Conservation (phyloP, 2,888 invertebrate species). For the Nymphalis urticae region DNA sequence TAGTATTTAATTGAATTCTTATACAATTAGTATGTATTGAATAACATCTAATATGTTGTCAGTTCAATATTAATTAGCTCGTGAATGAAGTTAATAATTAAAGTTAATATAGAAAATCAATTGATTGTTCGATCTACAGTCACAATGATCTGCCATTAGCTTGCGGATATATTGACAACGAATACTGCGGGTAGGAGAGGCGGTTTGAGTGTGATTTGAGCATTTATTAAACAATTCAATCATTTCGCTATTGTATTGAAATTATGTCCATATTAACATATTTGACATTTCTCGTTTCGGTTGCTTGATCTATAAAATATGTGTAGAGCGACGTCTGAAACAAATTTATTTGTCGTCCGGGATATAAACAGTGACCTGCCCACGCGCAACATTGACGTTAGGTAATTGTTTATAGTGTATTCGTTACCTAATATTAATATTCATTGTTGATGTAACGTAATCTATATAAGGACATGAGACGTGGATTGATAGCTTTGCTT, state of each 20-base stretch:
- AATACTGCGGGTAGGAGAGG: too few species aligned
- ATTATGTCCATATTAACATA: conserved; percentile 12
- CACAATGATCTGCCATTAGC: too few species aligned
- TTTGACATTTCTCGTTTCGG: conserved; percentile 18
- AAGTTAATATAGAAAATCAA: too few species aligned
- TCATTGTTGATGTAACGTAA: conserved; percentile 30
- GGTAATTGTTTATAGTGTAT: conserved; percentile 36
- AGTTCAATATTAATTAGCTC: too few species aligned
- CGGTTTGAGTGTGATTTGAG: too few species aligned
- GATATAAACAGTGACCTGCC: conserved; percentile 29
- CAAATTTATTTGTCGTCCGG: conserved; percentile 21
- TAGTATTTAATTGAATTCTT: neutral
- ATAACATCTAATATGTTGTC: too few species aligned
- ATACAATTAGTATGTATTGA: too few species aligned
- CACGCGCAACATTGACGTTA: conserved; percentile 25
- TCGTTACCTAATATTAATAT: conserved; percentile 29
- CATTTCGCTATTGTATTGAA: neutral
- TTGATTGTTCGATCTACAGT: too few species aligned
- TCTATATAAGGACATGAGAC: conserved; percentile 18
- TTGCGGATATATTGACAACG: too few species aligned
- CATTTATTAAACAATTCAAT: neutral
- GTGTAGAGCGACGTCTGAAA: conserved; percentile 10
- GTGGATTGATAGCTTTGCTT: conserved; percentile 22
- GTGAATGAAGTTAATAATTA: too few species aligned
- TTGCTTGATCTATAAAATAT: conserved; percentile 26